These are phyloP conservation scores for Falco cherrug DNA, from an alignment of 2,797 vertebrate species.

Conservation along the genomic window DNA sequence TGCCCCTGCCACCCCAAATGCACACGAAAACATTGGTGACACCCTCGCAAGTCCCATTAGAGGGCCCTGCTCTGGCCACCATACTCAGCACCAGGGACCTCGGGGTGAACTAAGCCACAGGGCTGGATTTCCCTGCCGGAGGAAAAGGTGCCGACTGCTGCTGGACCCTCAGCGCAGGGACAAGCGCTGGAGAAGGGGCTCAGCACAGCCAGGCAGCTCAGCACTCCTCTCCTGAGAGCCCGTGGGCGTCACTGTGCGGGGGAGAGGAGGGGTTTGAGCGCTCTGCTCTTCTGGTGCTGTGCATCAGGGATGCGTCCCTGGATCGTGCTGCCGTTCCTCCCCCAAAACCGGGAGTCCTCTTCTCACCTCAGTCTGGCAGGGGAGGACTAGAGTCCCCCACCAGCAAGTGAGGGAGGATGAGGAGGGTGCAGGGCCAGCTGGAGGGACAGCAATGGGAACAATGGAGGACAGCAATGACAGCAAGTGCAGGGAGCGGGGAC, in stretches of 20 bases:
- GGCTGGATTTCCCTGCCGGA: neutral
- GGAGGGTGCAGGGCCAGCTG: fast-evolving
- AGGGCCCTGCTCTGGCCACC: fast-evolving
- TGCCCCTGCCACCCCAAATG: neutral
- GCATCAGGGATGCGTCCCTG: neutral
- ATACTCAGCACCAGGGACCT: neutral
- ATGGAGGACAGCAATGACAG: neutral
- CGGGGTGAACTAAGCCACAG: neutral
- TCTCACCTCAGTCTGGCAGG: neutral
- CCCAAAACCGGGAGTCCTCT: neutral
- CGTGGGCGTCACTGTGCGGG: neutral
- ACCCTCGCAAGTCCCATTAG: neutral
- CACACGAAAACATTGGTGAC: neutral
- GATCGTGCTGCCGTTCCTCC: neutral
- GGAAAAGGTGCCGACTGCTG: neutral
- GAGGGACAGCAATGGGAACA: neutral
- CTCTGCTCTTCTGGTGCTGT: neutral
- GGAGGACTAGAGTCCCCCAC: neutral
- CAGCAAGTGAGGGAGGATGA: neutral
- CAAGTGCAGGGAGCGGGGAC: fast-evolving
- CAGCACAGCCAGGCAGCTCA: neutral
- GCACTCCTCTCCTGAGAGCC: neutral
- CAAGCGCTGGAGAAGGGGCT: neutral
- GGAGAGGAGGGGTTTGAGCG: neutral
- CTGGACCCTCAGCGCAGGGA: fast-evolving